phyloP scores from a whole-genome alignment of 2,113 vertebrate genomes.

The Halcyon senegalensis region DNA sequence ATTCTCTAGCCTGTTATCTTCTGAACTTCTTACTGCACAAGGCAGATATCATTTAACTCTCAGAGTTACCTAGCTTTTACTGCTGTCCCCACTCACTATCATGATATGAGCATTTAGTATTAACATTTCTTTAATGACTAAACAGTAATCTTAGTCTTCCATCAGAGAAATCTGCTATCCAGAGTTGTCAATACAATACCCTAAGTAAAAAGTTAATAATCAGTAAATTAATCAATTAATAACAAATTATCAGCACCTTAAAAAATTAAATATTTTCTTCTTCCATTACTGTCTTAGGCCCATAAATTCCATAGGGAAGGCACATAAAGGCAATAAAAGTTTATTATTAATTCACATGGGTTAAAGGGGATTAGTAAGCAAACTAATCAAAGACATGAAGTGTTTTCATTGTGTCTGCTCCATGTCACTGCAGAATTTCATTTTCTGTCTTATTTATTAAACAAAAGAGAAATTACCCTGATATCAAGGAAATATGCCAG shows the following conservation, averaged over 20 bases:
- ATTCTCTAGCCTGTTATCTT: background rate
- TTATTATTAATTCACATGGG: background rate
- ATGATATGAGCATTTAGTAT: background rate
- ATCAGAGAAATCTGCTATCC: background rate
- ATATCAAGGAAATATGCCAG: slow-evolving; percentile 45
- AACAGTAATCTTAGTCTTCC: background rate
- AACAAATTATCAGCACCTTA: background rate
- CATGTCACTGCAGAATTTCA: slow-evolving; percentile 49
- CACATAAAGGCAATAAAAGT: background rate
- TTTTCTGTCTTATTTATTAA: slow-evolving; percentile 53
- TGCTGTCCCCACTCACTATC: background rate
- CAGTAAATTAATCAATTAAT: background rate
- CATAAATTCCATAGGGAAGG: background rate
- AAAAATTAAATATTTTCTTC: slow-evolving; percentile 10
- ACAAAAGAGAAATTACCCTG: slow-evolving; percentile 64
- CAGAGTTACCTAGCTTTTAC: background rate
- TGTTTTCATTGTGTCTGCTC: slow-evolving; percentile 26
- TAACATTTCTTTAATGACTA: background rate
- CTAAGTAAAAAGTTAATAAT: background rate
- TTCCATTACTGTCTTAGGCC: background rate
- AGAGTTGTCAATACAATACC: background rate
- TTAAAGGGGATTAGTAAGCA: slow-evolving; percentile 24
- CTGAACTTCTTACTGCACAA: background rate
- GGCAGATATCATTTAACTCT: background rate
- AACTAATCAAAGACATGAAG: background rate